Evolutionary conservation across 2,888 invertebrate species (phyloP).

Genomic region (Antheraea assamensis): DNA sequence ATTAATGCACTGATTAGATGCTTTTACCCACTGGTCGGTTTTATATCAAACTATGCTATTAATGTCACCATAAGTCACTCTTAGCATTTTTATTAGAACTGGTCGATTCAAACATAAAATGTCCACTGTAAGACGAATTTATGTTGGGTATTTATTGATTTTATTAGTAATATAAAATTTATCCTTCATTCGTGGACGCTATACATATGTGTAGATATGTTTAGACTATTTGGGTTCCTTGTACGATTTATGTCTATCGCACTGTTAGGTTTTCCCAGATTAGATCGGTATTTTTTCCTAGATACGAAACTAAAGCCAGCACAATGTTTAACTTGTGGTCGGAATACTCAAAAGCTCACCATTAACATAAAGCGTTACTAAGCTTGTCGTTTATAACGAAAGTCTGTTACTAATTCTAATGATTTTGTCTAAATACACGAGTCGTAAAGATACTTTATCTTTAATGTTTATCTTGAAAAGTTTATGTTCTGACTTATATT

Average conservation of each 20-base stretch:
- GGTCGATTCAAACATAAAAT: not conserved
- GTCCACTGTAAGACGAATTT: conserved; percentile 2
- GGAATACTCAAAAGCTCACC: not conserved
- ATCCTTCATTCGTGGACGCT: not conserved
- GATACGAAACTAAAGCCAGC: not conserved
- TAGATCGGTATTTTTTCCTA: not conserved
- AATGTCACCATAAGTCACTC: not conserved
- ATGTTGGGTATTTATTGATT: not conserved
- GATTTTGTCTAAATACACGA: not conserved
- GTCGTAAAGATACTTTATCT: too few species aligned
- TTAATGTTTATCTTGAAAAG: too few species aligned
- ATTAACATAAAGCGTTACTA: not conserved
- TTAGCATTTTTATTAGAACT: not conserved
- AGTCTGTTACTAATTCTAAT: not conserved
- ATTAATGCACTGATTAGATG: not conserved
- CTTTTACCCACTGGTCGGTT: conserved; percentile 1
- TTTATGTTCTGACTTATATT: too few species aligned
- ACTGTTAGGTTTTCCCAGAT: conserved; percentile 1
- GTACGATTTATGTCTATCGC: not conserved
- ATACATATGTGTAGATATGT: not conserved
- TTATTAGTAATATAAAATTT: not conserved
- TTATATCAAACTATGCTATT: conserved; percentile 7
- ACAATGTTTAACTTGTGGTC: not conserved
- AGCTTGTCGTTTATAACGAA: not conserved
- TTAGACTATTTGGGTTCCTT: not conserved